Evolutionary conservation across 2,113 vertebrate genomes (phyloP).

Genomic region (Jaculus jaculus): DNA sequence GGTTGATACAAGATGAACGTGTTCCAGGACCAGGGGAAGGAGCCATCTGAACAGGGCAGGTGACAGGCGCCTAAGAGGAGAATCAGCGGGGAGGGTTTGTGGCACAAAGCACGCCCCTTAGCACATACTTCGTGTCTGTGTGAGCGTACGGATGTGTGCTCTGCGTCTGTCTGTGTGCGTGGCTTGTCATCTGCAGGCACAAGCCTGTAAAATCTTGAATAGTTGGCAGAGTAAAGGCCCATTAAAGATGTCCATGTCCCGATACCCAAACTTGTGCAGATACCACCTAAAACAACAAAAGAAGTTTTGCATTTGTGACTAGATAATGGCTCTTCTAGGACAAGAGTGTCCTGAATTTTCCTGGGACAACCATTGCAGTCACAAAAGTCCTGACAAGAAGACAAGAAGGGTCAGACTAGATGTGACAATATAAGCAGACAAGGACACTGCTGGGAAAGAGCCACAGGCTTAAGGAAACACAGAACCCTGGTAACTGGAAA

Average conservation of each 20-base stretch:
- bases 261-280: not conserved
- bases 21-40: not conserved
- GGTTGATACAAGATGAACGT: not conserved
- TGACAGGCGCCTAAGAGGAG: accelerated
- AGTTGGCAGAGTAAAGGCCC: not conserved
- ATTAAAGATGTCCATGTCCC: not conserved
- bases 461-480: not conserved
- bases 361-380: not conserved
- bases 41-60: not conserved
- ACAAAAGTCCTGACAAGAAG: not conserved
- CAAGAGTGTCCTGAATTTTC: not conserved
- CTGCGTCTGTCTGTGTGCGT: not conserved
- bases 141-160: not conserved
- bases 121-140: not conserved
- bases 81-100: accelerated
- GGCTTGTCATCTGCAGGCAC: not conserved
- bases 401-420: not conserved
- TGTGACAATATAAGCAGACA: not conserved
- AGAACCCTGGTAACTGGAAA: not conserved
- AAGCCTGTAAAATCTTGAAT: not conserved
- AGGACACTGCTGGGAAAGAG: not conserved
- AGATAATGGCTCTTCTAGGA: not conserved
- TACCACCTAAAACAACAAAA: not conserved
- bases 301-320: not conserved
- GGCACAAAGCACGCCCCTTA: not conserved